Base-by-base conservation (phyloP, 2,888 invertebrate species). In the Clepsis dumicolana region DNA sequence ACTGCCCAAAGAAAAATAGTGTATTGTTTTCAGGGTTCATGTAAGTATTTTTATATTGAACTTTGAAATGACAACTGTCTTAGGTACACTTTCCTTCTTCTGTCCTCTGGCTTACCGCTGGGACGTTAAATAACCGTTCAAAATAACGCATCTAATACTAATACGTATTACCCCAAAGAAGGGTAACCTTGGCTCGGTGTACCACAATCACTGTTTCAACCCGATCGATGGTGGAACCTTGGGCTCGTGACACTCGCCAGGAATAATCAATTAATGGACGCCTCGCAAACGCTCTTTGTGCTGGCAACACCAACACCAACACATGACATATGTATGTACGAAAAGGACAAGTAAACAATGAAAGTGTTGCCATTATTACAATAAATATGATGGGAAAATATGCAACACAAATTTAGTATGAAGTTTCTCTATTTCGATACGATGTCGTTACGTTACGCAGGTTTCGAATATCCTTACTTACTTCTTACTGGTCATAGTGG, bases 181-280 rank as follows among this genome's bases (percentile, higher is more conserved):
- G 53, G 25, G 53, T 53, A n/a, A 48, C 48, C 48, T 48, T 48
- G 48, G 48, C 21, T 8, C 8, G 48, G 48, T 38, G 44, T 18
- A 21, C 48, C 48, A 48, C 48, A 48, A 48, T 48, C 48, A 48
- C 48, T 18, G 48, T 21, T 16, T 48, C 18, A 21, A 16, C 41
- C 10, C 48, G 21, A 48, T 48, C 48, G 48, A 48, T 48, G 21
- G 21, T 21, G 21, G 21, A 48, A 3, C 48, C 48, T 48, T 48
- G 48, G 21, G 12, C 4, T 16, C 8, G 18, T 16, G 41, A 4
- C 16, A 18, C 16, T 2, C 18, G 16, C 41, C 18, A 18, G 7
- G 12, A 21, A 16, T 41, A 48, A 48, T 21, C 48, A 48, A 48
- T 48, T 48, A 48, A 48, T 21, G 48, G n/a, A 21, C 48, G 12